These are phyloP conservation scores for Leptinotarsa undecemlineata DNA, from an alignment of 1,140 invertebrate species.

Conservation along the genomic window DNA sequence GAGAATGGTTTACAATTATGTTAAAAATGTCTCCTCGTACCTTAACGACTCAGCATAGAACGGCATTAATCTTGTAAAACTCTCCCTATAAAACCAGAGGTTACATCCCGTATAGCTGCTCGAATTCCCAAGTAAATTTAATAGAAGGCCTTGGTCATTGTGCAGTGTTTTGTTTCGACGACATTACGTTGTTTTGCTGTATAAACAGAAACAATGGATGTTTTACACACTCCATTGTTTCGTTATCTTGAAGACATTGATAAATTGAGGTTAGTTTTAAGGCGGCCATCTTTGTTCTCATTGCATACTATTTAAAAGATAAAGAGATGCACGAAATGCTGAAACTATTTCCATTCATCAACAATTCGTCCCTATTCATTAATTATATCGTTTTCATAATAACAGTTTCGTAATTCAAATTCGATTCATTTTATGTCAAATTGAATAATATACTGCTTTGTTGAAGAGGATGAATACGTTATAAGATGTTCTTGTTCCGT, in stretches of 20 bases:
- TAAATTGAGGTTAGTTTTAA: constrained; percentile 57
- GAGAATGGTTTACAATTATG: neutral
- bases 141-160: constrained; percentile 51
- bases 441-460: neutral
- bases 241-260: constrained; percentile 57
- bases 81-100: constrained; percentile 24
- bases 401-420: constrained; percentile 2
- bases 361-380: constrained; percentile 28
- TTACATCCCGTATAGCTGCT: constrained; percentile 27
- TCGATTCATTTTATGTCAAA: constrained; percentile 13
- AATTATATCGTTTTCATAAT: constrained; percentile 23
- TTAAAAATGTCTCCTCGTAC: constrained; percentile 7
- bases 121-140: constrained; percentile 39
- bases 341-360: constrained; percentile 31
- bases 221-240: constrained; percentile 56
- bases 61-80: constrained; percentile 26
- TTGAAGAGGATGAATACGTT: neutral
- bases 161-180: constrained; percentile 46
- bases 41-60: constrained; percentile 17
- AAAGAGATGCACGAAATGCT: constrained; percentile 27
- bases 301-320: constrained; percentile 39
- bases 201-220: constrained; percentile 53
- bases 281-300: constrained; percentile 53
- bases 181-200: constrained; percentile 52
- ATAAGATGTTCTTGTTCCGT: neutral